Conservation (phyloP, 1,140 invertebrate genomes). For the Caenorhabditis briggsae region DNA sequence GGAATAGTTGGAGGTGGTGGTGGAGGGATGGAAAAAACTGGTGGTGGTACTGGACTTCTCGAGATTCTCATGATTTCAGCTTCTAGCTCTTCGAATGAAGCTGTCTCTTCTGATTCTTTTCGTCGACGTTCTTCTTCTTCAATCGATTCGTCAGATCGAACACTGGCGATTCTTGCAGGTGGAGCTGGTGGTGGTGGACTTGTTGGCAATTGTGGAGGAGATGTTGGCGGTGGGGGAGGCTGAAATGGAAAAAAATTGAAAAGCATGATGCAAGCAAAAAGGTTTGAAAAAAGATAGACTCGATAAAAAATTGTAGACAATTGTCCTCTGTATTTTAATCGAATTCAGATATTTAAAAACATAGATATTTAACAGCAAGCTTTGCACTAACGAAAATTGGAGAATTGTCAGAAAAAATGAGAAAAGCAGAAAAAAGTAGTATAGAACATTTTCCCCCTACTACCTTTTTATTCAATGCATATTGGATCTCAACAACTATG, state of each 20-base stretch:
- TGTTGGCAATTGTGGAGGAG: background rate
- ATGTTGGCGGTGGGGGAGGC: conserved; percentile 9
- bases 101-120: conserved; percentile 34
- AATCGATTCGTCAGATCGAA: conserved; percentile 33
- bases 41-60: conserved; percentile 28
- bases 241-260: background rate
- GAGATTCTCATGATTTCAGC: conserved; percentile 47
- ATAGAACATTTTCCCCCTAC: background rate
- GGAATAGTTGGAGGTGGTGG: conserved; percentile 33
- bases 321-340: no score
- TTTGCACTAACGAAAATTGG: no score
- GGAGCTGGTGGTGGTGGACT: conserved; percentile 21
- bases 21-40: conserved; percentile 2
- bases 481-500: background rate
- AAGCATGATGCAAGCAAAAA: no score
- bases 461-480: background rate
- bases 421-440: no score
- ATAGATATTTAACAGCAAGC: no score
- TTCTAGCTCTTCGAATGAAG: conserved; percentile 41
- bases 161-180: conserved; percentile 22
- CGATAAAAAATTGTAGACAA: no score
- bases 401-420: no score
- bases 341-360: no score
- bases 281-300: no score
- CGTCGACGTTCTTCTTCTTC: conserved; percentile 38